These are phyloP conservation scores for Amblyjoppa proteus DNA, from an alignment of 2,888 invertebrate genomes.

Conservation along the genomic window DNA sequence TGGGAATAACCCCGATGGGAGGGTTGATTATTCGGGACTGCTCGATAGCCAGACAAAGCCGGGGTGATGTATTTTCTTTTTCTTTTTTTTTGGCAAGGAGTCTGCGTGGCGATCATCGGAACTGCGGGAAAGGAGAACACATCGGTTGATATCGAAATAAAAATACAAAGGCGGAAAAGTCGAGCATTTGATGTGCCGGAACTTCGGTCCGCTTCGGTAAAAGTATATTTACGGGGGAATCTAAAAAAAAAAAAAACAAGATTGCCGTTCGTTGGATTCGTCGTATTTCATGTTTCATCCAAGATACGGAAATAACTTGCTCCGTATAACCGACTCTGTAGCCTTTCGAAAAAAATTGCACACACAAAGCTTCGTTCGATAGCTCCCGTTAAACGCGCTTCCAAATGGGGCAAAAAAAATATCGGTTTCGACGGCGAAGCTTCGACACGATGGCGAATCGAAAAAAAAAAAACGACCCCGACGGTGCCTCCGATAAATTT, in stretches of 20 bases:
- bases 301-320: not conserved
- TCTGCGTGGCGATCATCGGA: not conserved
- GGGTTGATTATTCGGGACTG: slow-evolving; percentile 36
- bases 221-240: not conserved
- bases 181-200: not conserved
- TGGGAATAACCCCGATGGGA: slow-evolving; percentile 41
- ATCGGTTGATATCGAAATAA: not conserved
- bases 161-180: not conserved
- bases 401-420: not conserved
- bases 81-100: not conserved
- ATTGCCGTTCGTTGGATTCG: no score
- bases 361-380: not conserved
- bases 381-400: not conserved
- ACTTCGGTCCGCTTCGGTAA: not conserved
- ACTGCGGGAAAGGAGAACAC: not conserved
- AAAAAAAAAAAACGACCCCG: not conserved
- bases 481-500: not conserved
- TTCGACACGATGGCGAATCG: not conserved
- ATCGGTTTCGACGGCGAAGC: not conserved
- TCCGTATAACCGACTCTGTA: not conserved
- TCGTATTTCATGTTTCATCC: not conserved
- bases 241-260: not conserved
- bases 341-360: slow-evolving; percentile 1
- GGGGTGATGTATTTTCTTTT: not conserved
- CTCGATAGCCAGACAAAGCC: slow-evolving; percentile 20